These are phyloP conservation scores for Notamacropus eugenii DNA, from an alignment of 2,797 vertebrate genomes.

Conservation along the genomic window DNA sequence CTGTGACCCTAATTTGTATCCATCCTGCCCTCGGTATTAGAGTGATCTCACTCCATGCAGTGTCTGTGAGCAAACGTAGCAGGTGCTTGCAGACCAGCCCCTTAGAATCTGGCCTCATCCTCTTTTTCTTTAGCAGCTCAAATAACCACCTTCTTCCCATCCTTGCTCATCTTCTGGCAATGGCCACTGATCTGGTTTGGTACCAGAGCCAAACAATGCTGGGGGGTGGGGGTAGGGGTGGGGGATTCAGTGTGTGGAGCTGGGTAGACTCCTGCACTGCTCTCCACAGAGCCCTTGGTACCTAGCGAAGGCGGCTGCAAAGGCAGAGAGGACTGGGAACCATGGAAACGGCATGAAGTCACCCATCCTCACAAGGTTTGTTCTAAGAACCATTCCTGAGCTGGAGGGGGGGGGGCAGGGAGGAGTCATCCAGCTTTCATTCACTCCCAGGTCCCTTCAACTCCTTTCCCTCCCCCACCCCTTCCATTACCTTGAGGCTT, in stretches of 20 bases:
- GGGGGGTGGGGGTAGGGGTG: background rate
- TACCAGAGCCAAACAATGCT: background rate
- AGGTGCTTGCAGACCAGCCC: background rate
- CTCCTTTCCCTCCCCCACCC: background rate
- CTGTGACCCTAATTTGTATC: background rate
- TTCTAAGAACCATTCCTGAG: background rate
- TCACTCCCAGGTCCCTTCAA: background rate
- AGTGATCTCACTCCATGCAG: background rate
- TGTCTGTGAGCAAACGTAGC: background rate
- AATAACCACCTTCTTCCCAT: background rate
- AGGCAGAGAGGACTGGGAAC: slow-evolving; percentile 28
- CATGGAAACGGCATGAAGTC: slow-evolving; percentile 56
- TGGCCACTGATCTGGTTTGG: background rate
- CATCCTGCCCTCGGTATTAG: background rate
- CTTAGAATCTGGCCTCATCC: background rate
- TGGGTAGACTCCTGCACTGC: background rate
- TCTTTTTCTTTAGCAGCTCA: background rate
- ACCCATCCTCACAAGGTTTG: background rate
- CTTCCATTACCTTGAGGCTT: background rate
- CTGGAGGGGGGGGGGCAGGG: background rate
- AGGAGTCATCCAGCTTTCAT: background rate
- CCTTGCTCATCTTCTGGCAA: background rate
- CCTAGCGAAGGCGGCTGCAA: background rate
- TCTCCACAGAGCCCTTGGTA: background rate
- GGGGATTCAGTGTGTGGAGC: background rate